phyloP scores from a whole-genome alignment of 2,113 vertebrate genomes.

The Myotis davidii region DNA sequence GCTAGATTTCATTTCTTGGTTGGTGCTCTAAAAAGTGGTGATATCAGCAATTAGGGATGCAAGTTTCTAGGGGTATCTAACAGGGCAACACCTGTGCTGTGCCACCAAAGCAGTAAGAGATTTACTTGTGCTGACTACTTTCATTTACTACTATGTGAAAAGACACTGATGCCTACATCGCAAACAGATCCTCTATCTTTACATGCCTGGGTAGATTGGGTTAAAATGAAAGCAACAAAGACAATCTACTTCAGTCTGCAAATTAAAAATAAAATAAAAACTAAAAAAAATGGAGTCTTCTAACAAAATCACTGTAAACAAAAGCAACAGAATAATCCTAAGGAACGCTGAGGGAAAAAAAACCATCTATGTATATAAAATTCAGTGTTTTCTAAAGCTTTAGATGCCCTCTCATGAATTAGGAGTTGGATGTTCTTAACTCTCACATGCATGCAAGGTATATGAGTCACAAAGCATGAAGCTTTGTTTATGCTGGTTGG shows the following conservation, averaged over 20 bases:
- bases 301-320: neutral
- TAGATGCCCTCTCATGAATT: neutral
- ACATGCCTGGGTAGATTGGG: neutral
- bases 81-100: neutral
- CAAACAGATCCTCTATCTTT: neutral
- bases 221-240: neutral
- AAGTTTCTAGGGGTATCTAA: neutral
- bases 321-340: neutral
- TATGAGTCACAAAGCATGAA: neutral
- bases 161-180: neutral
- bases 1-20: neutral
- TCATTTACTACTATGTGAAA: neutral
- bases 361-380: too few species aligned
- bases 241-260: neutral
- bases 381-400: neutral
- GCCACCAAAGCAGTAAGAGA: neutral
- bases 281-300: neutral
- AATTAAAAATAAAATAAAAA: neutral
- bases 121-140: neutral
- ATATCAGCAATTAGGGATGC: neutral
- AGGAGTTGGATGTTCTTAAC: neutral
- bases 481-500: neutral
- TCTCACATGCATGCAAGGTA: neutral
- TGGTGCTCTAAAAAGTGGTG: neutral
- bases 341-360: neutral